Conservation (phyloP, 2,113 vertebrate genomes). For the Gallinago media region DNA sequence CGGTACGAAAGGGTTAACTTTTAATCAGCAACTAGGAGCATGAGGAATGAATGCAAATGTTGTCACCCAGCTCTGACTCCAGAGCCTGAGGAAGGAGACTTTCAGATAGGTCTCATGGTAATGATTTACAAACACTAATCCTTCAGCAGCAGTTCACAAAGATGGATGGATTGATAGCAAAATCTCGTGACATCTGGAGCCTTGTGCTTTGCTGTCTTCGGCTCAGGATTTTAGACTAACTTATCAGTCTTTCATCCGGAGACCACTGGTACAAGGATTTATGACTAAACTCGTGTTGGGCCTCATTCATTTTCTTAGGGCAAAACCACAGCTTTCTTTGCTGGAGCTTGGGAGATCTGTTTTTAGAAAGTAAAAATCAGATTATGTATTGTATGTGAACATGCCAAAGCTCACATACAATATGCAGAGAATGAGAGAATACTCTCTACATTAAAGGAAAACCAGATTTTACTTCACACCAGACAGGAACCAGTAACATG, state of each 20-base stretch:
- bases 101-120: neutral
- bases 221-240: neutral
- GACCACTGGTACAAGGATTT: constrained; percentile 38
- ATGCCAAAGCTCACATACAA: neutral
- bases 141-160: constrained; percentile 10
- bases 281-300: constrained; percentile 10
- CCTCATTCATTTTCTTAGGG: neutral
- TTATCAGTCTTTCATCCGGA: neutral
- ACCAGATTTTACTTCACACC: neutral
- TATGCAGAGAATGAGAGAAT: neutral
- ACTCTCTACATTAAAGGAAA: neutral
- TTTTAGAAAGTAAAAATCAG: constrained; percentile 13
- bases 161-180: neutral
- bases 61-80: neutral
- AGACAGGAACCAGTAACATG: neutral
- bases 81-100: neutral
- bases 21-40: neutral
- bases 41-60: neutral
- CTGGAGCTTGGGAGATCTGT: neutral
- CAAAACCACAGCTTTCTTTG: neutral
- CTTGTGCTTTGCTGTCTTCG: neutral
- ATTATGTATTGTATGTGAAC: neutral
- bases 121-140: constrained; percentile 45
- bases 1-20: neutral
- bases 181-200: constrained; percentile 1